Conservation (phyloP, 2,888 invertebrate species). For the Alsophila aescularia region DNA sequence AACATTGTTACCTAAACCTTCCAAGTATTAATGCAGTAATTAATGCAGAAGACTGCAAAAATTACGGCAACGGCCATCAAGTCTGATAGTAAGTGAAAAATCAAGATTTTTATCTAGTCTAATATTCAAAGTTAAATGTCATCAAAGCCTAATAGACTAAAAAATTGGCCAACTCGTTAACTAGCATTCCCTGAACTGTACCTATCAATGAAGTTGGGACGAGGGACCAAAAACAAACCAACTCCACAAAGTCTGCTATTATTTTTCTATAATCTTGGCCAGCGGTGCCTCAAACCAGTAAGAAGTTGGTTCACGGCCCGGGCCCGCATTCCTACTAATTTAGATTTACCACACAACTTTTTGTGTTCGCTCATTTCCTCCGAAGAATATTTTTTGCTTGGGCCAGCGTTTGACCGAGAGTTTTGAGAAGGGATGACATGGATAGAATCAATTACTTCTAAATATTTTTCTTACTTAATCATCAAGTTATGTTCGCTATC, state of each 20-base stretch:
- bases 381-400: conserved; percentile 1
- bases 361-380: neutral
- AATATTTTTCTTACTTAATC: neutral
- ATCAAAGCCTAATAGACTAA: too few species aligned
- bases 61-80: neutral
- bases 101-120: conserved; percentile 1
- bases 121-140: neutral
- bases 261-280: neutral
- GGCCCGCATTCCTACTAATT: conserved; percentile 12
- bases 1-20: conserved; percentile 11
- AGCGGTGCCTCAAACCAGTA: neutral
- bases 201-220: neutral
- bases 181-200: too few species aligned
- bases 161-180: too few species aligned
- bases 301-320: neutral
- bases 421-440: neutral
- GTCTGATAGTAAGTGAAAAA: neutral
- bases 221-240: neutral
- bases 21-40: neutral
- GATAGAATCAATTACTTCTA: neutral
- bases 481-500: too few species aligned
- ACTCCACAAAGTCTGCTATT: neutral
- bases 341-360: conserved; percentile 2
- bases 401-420: neutral
- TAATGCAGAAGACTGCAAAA: neutral